These are phyloP conservation scores for Oxygymnocypris stewartii DNA, from an alignment of 2,113 vertebrate species.

Conservation along the genomic window DNA sequence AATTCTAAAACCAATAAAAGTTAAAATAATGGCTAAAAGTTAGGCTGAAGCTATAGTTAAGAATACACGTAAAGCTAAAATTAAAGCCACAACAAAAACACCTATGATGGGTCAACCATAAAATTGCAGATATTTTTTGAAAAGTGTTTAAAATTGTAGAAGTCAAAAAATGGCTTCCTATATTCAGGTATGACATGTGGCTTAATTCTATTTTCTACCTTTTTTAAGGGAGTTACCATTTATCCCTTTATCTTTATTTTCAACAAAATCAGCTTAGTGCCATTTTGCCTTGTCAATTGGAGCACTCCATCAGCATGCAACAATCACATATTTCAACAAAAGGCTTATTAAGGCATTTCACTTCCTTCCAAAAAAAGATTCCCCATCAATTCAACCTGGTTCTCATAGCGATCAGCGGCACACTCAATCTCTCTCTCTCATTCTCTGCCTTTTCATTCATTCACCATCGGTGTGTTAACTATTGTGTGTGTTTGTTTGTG, in stretches of 20 bases:
- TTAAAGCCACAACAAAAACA: too few relatives aligned
- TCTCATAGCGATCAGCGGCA: conserved; percentile 73
- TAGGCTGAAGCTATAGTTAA: too few relatives aligned
- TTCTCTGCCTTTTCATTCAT: conserved; percentile 65
- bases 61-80: too few relatives aligned
- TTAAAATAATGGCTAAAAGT: too few relatives aligned
- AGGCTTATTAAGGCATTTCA: conserved; percentile 64
- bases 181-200: not conserved
- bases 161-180: not conserved
- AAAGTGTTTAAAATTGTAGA: too few relatives aligned
- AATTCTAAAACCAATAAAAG: not conserved
- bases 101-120: too few relatives aligned
- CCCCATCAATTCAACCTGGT: conserved; percentile 61
- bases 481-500: conserved; percentile 72
- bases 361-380: conserved; percentile 61
- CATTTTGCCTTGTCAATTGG: conserved; percentile 18
- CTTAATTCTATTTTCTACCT: not conserved
- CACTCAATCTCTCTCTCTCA: conserved; percentile 68
- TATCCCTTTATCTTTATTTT: conserved; percentile 30
- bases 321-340: conserved; percentile 74
- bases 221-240: conserved; percentile 15
- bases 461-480: conserved; percentile 76
- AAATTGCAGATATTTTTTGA: too few relatives aligned
- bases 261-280: conserved; percentile 22
- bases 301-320: conserved; percentile 54